Base-by-base conservation (phyloP, 2,888 invertebrate species). In the Drosophila sordidula region DNA sequence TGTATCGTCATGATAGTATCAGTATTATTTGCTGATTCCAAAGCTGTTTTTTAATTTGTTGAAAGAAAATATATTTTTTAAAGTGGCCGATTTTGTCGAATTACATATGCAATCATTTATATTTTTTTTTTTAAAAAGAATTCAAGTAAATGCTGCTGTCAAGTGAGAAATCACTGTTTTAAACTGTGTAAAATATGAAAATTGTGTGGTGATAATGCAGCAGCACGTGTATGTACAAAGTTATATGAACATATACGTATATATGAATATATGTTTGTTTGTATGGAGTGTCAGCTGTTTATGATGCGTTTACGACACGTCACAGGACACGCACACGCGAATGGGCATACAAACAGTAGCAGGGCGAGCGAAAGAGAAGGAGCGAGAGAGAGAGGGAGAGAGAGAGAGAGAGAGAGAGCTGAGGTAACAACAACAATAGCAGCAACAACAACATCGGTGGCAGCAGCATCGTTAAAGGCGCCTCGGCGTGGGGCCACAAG, bases 291-390 rank as follows among this genome's bases (percentile, higher is more conserved):
- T 25, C 74, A 74, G 79, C 76, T 81, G 80, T 81, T 81, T 81
- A 81, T 85, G 85, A 85, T 85, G 85, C 82, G 80, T 81, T 81
- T 85, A 81, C 82, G 80, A 78, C 75, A 78, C 75, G 58, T 75
- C 69, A 75, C 79, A 85, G 80, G 80, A 80, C 79, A 76, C 73
- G 70, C 70, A 62, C 70, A 61, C 41, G 26, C 16, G 45, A 25
- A 9, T 5, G 18, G 42, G 11, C 56, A 26, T 25, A 22, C 22
- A 42, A 42, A 12, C 6, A 16, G 18, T 41, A 42, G 8, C 18
- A 34, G 49, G 26, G 46, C 14, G 29, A 29, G 8, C 6, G 26
- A 2, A 26, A 26, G 26, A 6, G 8, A 0, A 1, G 3, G 26
- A 8, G 2, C 6, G 6, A 3, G 9, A 32, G 32, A 32, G 11